Percentiles rank a stretch among this genome's conserved stretches.
Conservation (phyloP, 2,113 vertebrate species). For the Rhea americana region DNA sequence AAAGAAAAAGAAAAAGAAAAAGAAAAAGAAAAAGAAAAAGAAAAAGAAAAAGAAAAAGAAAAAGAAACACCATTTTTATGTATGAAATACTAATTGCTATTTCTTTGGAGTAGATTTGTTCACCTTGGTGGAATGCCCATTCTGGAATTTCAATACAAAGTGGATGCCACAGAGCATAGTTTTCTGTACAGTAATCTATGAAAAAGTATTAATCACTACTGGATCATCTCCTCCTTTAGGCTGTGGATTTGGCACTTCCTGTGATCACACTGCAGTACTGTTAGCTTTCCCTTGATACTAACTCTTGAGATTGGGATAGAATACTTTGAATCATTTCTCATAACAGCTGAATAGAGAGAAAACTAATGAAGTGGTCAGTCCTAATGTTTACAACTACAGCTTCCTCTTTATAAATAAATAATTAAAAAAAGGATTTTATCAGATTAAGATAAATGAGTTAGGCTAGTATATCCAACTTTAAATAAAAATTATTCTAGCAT, state of each 20-base stretch:
- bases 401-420: background rate
- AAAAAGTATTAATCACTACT: background rate
- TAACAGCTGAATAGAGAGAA: background rate
- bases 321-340: background rate
- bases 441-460: background rate
- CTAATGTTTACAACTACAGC: background rate
- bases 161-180: background rate
- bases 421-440: background rate
- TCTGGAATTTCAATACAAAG: background rate
- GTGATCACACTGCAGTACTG: background rate
- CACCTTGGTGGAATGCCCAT: background rate
- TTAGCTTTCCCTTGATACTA: background rate
- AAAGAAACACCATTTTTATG: background rate
- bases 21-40: no score
- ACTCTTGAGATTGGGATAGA: background rate
- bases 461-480: background rate
- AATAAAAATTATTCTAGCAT: background rate
- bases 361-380: background rate
- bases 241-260: background rate
- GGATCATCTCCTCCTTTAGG: background rate
- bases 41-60: background rate
- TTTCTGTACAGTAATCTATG: background rate
- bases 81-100: background rate
- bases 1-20: no score
- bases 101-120: background rate